Evolutionary conservation across 2,113 vertebrate genomes (phyloP), one percentile per base, ranked within the genome.

Genomic region (Pitta sordida): DNA sequence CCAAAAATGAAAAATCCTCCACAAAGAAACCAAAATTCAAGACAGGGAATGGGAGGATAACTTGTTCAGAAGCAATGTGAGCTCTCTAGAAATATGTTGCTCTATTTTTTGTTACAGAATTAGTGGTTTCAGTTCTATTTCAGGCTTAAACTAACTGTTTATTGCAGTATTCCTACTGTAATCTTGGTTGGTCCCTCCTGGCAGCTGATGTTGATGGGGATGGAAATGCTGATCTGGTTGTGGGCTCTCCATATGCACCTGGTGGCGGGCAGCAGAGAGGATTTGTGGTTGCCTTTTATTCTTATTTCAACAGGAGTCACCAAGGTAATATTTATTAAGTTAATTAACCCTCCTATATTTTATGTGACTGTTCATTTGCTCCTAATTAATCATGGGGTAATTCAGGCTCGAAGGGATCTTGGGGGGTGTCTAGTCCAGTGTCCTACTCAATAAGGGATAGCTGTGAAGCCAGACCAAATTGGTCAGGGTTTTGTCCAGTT

Each of bases 111-210:
- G 19, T 60, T 74, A 78, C 21, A 51, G 11, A 89, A 63, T 58
- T 58, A 23, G 32, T 83, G 71, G 51, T 65, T 94, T 77, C 26
- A 56, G 75, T 83, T 95, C 46, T 34, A 55, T 88, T 77, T 77
- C 63, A 29, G 46, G 41, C 39, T 68, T 69, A 70, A 81, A 89
- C 53, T 59, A 9, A 48, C 69, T 83, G 39, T 68, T 77, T 86
- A 65, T 89, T 77, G 60, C 90, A 98, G 98, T 95, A 97, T 80
- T 86, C 86, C 49, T 98, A 98, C 94, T 98, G 98, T 91, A 98
- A 98, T 91, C 91, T 98, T 96, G 98, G 98, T 73, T 98, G 98
- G 98, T 97, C 97, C 9, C 97, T 98, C 34, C 53, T 98, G 94
- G 97, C 98, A 19, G 82, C 97, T 53, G 98, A 98, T 44, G 6